Evolutionary conservation across 2,888 invertebrate species (phyloP), one percentile per base, ranked within the genome.

Genomic region (Griposia aprilina): DNA sequence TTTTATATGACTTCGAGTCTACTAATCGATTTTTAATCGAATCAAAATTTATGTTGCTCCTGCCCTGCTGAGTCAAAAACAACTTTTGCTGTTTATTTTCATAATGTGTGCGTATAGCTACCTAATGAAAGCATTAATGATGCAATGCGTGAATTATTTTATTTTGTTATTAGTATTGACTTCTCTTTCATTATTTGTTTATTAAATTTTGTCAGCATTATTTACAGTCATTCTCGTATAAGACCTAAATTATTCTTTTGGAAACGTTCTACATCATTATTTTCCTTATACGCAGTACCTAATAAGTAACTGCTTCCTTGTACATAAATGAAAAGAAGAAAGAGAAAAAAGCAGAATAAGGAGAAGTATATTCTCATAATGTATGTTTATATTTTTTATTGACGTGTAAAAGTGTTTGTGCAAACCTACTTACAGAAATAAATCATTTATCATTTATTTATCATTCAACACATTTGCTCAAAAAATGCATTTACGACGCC

Each of bases 21-120:
- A 88, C 88, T 91, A 92, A 94, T 94, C 89, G 91, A 92, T 90
- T 92, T 93, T 90, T 89, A 92, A 93, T 92, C 89, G 89, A 90
- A 80, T 87, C 80, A 78, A 87, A 87, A 87, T 81, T 73, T 82
- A 70, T 80, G 74, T 80, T 48, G 17, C 52, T 66, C n/a, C 70
- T n/a, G n/a, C 36, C 86, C 79, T 72, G 81, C 70, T 74, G 83
- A 48, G 74, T 74, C 62, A 60, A 59, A 79, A 89, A 87, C 71
- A 82, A 55, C 55, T 71, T 82, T 85, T 73, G 71, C 50, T 84
- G 71, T 86, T 84, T 89, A 80, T 80, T 86, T 81, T 81, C 23
- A 85, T 69, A 86, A 85, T 62, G 77, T 78, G 48, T 73, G 30
- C 36, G 66, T 73, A 10, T 10, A 41, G 41, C 78, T 87, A 72